These are phyloP conservation scores for Hartigia nigra DNA, from an alignment of 2,888 invertebrate genomes.

Conservation along the genomic window DNA sequence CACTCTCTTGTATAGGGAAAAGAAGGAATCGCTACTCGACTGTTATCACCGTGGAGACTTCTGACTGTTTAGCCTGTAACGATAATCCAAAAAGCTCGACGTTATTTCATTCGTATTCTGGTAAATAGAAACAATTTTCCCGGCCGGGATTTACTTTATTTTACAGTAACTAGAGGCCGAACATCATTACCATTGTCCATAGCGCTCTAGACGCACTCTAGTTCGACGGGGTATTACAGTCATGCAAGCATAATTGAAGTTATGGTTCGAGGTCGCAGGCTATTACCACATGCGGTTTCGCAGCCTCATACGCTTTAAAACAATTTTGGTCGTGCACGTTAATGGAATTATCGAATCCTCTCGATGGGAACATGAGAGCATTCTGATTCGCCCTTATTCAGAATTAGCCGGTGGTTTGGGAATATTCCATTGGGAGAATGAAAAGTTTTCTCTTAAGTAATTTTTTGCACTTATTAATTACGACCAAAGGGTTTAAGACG, in stretches of 20 bases:
- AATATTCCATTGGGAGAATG: background rate
- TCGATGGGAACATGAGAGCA: background rate
- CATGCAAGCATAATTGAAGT: conserved; percentile 6
- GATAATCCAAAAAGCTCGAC: background rate
- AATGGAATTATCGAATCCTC: background rate
- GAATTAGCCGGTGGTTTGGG: background rate
- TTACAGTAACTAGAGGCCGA: background rate
- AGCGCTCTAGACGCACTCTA: background rate
- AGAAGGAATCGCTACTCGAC: background rate
- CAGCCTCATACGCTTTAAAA: conserved; percentile 5
- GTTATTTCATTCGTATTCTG: background rate
- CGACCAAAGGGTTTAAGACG: background rate
- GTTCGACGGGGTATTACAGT: conserved; percentile 2
- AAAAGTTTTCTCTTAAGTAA: background rate
- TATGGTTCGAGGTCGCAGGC: conserved; percentile 5
- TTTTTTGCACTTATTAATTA: background rate
- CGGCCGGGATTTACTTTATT: background rate
- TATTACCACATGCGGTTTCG: conserved; percentile 6
- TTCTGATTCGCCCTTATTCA: background rate
- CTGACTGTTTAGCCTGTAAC: background rate
- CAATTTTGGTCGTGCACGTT: background rate
- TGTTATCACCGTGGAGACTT: background rate
- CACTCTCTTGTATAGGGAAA: conserved; percentile 8
- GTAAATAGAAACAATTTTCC: background rate
- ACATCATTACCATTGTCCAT: background rate